A percentile compares a stretch with the other conserved stretches of the same genome.
Conservation (phyloP, 2,113 vertebrate genomes). For the Tachuris rubrigastra region DNA sequence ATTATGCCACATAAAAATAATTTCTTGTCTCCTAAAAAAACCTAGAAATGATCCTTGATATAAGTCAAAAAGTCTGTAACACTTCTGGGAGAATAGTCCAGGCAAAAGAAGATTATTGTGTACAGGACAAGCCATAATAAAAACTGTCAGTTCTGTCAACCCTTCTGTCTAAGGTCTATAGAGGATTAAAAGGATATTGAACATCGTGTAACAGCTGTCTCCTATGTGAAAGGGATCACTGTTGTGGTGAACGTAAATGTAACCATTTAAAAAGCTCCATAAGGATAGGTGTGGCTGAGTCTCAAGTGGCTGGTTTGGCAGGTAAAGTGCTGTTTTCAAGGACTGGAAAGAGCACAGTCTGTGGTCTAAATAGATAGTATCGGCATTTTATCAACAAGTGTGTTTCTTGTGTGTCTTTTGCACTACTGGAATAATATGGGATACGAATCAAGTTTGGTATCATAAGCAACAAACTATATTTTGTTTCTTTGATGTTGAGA, state of each 20-base stretch:
- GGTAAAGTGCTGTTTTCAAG: neutral
- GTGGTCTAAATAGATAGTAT: neutral
- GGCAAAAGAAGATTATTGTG: conserved; percentile 75
- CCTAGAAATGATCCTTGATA: conserved; percentile 49
- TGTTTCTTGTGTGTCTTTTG: neutral
- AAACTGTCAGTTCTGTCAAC: conserved; percentile 73
- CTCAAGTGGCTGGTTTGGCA: conserved; percentile 15
- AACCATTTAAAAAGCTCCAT: neutral
- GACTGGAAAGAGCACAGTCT: neutral
- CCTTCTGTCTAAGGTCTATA: conserved; percentile 62
- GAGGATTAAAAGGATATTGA: conserved; percentile 74
- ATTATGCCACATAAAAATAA: conserved; percentile 18
- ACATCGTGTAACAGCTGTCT: conserved; percentile 70
- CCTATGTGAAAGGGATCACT: conserved; percentile 43
- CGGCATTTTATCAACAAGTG: neutral
- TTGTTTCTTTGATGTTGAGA: neutral
- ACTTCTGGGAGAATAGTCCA: conserved; percentile 61
- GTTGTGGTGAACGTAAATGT: conserved; percentile 19
- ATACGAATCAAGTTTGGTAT: neutral
- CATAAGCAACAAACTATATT: neutral
- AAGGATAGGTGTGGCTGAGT: conserved; percentile 25
- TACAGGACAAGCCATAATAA: conserved; percentile 74
- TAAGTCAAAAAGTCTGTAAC: conserved; percentile 65
- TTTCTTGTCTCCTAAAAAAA: conserved; percentile 42
- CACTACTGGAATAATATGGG: neutral